A percentile compares a stretch with the other conserved stretches of the same genome.
These are phyloP conservation scores for Acipenser transmontanus DNA, from an alignment of 2,797 vertebrate genomes.

Conservation along the genomic window DNA sequence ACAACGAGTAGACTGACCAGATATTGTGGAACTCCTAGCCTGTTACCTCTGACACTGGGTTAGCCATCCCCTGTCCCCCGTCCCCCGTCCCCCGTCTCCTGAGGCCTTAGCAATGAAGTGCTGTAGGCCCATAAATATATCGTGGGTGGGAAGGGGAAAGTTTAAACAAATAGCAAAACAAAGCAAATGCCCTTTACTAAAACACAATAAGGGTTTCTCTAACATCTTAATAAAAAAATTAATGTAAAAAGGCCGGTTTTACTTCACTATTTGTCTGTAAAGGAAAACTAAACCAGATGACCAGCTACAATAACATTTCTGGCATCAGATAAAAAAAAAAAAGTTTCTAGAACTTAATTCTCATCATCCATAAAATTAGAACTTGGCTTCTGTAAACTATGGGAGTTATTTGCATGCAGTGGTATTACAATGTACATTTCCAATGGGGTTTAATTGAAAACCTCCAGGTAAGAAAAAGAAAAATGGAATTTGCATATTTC, in stretches of 20 bases:
- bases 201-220: neutral
- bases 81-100: slow-evolving; percentile 9
- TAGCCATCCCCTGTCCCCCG: slow-evolving; percentile 20
- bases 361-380: slow-evolving; percentile 11
- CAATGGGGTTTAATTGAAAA: slow-evolving; percentile 1
- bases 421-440: neutral
- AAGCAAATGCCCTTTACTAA: neutral
- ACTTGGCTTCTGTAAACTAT: neutral
- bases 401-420: slow-evolving; percentile 1
- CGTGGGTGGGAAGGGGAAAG: slow-evolving; percentile 14
- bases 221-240: neutral
- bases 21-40: slow-evolving; percentile 27
- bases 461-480: slow-evolving; percentile 5
- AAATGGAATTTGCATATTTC: neutral
- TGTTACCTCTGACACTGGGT: slow-evolving; percentile 22
- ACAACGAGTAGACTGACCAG: slow-evolving; percentile 24
- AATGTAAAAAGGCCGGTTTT: neutral
- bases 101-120: slow-evolving; percentile 21
- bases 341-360: slow-evolving; percentile 3
- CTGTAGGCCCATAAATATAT: slow-evolving; percentile 19
- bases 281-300: neutral
- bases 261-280: neutral
- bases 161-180: slow-evolving; percentile 15
- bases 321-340: slow-evolving; percentile 9
- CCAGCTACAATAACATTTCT: neutral